Evolutionary conservation across 1,140 invertebrate species (phyloP).

Genomic region (Atta cephalotes): DNA sequence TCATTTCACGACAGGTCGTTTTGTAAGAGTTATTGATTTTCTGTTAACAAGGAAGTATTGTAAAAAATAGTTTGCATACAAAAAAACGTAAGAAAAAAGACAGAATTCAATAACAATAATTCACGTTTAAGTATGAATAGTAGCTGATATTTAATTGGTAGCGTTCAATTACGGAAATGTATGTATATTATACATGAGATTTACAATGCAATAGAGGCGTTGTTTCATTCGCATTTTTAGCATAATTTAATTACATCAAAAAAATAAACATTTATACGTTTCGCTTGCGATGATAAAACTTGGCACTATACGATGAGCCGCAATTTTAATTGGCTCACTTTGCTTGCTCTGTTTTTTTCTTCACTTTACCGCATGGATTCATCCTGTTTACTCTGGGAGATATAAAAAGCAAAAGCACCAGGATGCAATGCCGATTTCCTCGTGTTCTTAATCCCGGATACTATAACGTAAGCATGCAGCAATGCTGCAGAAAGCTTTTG

Average conservation of each 20-base stretch:
- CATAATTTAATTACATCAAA: constrained; percentile 52
- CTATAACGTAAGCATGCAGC: background rate
- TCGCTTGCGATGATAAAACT: constrained; percentile 19
- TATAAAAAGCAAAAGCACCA: constrained; percentile 11
- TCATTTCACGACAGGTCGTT: background rate
- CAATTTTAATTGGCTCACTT: constrained; percentile 45
- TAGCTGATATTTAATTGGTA: constrained; percentile 44
- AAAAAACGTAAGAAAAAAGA: background rate
- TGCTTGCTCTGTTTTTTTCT: constrained; percentile 6
- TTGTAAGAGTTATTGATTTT: constrained; percentile 42
- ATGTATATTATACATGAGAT: constrained; percentile 12
- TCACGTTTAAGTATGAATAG: constrained; percentile 43
- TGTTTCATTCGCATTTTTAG: background rate
- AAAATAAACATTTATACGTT: constrained; percentile 50
- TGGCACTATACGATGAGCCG: background rate
- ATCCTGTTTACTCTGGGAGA: constrained; percentile 29
- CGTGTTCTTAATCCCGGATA: background rate
- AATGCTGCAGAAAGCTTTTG: background rate
- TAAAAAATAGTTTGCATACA: background rate
- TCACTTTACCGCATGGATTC: constrained; percentile 13
- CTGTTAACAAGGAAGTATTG: background rate
- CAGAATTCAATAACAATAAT: background rate
- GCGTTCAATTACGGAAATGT: constrained; percentile 25
- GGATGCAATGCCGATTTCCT: constrained; percentile 8
- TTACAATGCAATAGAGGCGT: constrained; percentile 5